A percentile compares a stretch with the other conserved stretches of the same genome.
phyloP scores from a whole-genome alignment of 2,113 vertebrate species.

The Myxocyprinus asiaticus region DNA sequence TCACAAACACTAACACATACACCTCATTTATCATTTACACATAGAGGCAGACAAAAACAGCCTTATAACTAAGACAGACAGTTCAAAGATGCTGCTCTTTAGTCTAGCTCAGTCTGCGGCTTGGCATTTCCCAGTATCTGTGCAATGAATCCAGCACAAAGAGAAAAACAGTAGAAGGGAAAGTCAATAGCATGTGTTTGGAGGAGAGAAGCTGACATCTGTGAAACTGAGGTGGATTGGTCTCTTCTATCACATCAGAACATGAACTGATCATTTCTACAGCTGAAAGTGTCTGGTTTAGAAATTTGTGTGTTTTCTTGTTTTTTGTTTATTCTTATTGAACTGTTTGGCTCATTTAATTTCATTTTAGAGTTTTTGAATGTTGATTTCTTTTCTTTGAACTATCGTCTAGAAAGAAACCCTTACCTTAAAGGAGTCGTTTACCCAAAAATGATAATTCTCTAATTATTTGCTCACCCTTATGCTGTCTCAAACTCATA shows the following conservation, averaged over 20 bases:
- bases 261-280: neutral
- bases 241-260: too few relatives aligned
- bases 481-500: too few relatives aligned
- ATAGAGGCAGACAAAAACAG: neutral
- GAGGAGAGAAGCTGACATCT: neutral
- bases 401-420: too few relatives aligned
- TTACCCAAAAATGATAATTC: neutral
- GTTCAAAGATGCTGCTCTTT: neutral
- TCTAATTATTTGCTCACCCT: neutral
- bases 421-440: neutral
- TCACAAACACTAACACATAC: constrained; percentile 17
- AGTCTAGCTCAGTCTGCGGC: neutral
- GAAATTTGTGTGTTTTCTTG: neutral
- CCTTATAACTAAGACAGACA: neutral
- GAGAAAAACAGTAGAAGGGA: neutral
- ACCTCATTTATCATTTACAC: constrained; percentile 4
- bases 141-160: neutral
- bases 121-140: neutral
- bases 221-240: neutral
- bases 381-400: too few relatives aligned
- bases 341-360: neutral
- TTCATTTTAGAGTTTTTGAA: neutral
- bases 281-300: neutral
- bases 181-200: neutral
- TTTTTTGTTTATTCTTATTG: neutral